Conservation (phyloP, 2,797 vertebrate species). For the Pseudopleuronectes americanus region DNA sequence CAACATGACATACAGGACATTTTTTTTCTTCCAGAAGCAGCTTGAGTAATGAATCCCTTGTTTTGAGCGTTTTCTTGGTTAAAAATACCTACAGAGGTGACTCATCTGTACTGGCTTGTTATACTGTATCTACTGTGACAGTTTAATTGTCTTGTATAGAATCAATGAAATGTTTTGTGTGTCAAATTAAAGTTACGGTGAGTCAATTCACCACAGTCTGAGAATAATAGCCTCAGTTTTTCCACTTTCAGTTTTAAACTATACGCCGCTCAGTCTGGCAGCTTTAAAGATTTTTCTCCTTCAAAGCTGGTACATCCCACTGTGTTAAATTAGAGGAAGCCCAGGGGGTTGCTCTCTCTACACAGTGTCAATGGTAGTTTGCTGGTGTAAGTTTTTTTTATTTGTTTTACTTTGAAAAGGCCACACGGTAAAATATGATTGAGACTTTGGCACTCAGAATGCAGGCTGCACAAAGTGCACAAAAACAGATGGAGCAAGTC, state of each 20-base stretch:
- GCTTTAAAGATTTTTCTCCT: too few species aligned
- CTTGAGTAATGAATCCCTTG: background rate
- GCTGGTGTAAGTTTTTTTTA: background rate
- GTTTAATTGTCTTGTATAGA: conserved; percentile 2
- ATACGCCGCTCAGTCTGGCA: background rate
- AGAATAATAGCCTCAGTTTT: background rate
- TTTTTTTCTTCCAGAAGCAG: background rate
- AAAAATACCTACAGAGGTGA: background rate
- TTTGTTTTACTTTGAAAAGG: background rate
- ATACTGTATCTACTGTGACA: background rate
- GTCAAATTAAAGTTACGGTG: background rate
- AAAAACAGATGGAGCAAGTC: background rate
- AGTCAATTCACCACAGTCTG: background rate
- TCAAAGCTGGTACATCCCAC: too few species aligned
- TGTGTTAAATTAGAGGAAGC: too few species aligned
- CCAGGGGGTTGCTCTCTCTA: too few species aligned
- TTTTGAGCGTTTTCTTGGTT: background rate
- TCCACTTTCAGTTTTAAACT: background rate
- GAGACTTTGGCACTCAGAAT: background rate
- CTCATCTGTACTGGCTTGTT: background rate
- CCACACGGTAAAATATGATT: background rate
- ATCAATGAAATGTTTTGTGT: background rate
- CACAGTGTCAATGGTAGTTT: background rate
- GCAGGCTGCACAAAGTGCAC: too few species aligned
- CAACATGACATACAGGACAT: background rate